A percentile compares a stretch with the other conserved stretches of the same genome.
These are phyloP conservation scores for Pangasianodon hypophthalmus DNA, from an alignment of 2,113 vertebrate genomes.

Conservation along the genomic window DNA sequence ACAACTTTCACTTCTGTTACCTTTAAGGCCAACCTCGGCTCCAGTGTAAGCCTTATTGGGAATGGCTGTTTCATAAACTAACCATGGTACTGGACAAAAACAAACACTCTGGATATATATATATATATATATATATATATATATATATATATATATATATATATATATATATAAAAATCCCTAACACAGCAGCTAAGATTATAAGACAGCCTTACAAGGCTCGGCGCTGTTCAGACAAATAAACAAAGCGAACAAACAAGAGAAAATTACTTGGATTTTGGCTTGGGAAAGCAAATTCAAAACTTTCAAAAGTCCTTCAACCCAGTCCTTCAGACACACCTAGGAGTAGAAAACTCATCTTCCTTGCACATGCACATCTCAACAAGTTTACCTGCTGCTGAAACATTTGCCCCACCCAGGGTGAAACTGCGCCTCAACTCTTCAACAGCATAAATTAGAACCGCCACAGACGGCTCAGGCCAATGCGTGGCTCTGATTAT, in stretches of 20 bases:
- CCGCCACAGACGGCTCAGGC: constrained; percentile 23
- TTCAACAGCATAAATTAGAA: constrained; percentile 7
- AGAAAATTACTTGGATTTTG: constrained; percentile 29
- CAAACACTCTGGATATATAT: neutral
- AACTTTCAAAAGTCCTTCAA: constrained; percentile 2
- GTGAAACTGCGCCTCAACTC: neutral
- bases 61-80: constrained; percentile 10
- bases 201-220: constrained; percentile 17
- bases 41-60: neutral
- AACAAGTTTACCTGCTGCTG: constrained; percentile 23
- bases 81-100: constrained; percentile 25
- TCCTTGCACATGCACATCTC: neutral
- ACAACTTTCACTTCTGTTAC: neutral
- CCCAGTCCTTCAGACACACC: neutral
- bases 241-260: constrained; percentile 39
- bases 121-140: no score
- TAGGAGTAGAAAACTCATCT: neutral
- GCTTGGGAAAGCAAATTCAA: constrained; percentile 23
- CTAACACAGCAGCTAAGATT: neutral
- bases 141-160: no score
- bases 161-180: no score
- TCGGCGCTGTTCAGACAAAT: constrained; percentile 21
- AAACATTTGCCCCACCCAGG: constrained; percentile 30
- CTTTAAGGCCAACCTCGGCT: neutral
- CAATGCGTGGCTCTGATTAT: constrained; percentile 33